These are phyloP conservation scores for Macrobrachium rosenbergii DNA, from an alignment of 1,140 invertebrate species.

Conservation along the genomic window DNA sequence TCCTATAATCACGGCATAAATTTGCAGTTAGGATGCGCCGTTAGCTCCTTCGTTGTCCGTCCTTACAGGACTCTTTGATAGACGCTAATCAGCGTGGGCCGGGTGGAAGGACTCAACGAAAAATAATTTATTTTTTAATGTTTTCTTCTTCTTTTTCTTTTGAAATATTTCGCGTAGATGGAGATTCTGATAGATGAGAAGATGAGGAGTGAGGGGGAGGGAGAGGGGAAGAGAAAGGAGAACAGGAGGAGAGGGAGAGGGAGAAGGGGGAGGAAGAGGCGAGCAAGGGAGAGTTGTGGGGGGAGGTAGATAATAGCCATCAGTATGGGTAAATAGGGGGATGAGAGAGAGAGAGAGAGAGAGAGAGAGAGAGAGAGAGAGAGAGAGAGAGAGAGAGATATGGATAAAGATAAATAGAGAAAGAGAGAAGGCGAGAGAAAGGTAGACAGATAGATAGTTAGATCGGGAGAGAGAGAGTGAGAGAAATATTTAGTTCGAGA, in stretches of 20 bases:
- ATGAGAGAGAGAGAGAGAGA: background rate
- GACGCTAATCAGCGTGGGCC: conserved; percentile 41
- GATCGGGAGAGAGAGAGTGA: conserved; percentile 2
- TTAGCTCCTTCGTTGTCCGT: conserved; percentile 53
- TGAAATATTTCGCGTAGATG: background rate
- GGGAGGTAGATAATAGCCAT: too few species aligned
- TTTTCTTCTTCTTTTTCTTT: background rate
- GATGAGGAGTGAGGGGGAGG: background rate
- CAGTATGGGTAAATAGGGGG: background rate
- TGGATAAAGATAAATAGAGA: background rate
- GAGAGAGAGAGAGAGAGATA: conserved; percentile 4
- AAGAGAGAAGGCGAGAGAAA: background rate
- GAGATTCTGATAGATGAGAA: background rate
- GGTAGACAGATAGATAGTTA: too few species aligned
- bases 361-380: conserved; percentile 26
- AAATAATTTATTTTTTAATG: too few species aligned
- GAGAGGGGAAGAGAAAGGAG: background rate
- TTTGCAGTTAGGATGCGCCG: conserved; percentile 56
- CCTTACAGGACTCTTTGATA: conserved; percentile 50
- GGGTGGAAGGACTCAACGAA: background rate
- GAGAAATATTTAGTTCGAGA: too few species aligned
- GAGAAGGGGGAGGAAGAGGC: background rate
- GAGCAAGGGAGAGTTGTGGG: too few species aligned
- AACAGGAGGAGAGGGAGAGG: background rate
- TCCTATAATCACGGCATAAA: conserved; percentile 62